Percentiles rank a stretch among this genome's conserved stretches.
These are phyloP conservation scores for Prunella strophiata DNA, from an alignment of 2,797 vertebrate species.

Conservation along the genomic window DNA sequence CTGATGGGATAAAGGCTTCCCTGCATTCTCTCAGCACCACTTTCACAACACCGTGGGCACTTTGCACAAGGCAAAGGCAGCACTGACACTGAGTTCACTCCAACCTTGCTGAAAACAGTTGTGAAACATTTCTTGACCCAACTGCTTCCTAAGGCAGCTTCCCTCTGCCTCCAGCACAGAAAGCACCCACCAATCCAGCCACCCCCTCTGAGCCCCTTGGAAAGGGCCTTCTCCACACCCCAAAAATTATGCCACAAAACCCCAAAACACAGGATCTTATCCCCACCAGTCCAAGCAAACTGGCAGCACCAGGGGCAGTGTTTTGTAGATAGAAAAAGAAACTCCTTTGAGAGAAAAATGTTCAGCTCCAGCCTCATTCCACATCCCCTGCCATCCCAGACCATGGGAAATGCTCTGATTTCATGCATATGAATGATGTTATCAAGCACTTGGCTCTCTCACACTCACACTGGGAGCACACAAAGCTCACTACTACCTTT, in stretches of 20 bases:
- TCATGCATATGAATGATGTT: rapidly evolving
- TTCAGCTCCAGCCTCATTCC: not conserved
- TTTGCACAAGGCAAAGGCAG: not conserved
- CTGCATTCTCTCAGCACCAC: not conserved
- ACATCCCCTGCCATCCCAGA: not conserved
- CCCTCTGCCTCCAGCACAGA: not conserved
- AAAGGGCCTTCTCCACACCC: not conserved
- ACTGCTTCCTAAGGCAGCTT: not conserved
- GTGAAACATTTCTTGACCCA: not conserved
- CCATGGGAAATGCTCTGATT: not conserved
- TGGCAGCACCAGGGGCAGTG: not conserved
- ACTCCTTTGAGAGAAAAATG: not conserved
- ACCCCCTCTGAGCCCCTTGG: not conserved
- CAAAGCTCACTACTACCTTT: not conserved
- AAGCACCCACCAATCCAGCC: not conserved
- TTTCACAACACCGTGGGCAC: not conserved
- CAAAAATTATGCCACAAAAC: not conserved
- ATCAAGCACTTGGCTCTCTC: not conserved
- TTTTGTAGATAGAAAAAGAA: not conserved
- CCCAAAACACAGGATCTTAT: not conserved
- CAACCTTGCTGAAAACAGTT: not conserved
- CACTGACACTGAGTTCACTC: not conserved
- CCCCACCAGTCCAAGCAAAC: not conserved
- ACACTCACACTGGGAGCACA: not conserved
- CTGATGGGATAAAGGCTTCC: not conserved